Evolutionary conservation across 2,797 vertebrate genomes (phyloP), one percentile per base, ranked within the genome.

Genomic region (Gymnothorax javanicus): DNA sequence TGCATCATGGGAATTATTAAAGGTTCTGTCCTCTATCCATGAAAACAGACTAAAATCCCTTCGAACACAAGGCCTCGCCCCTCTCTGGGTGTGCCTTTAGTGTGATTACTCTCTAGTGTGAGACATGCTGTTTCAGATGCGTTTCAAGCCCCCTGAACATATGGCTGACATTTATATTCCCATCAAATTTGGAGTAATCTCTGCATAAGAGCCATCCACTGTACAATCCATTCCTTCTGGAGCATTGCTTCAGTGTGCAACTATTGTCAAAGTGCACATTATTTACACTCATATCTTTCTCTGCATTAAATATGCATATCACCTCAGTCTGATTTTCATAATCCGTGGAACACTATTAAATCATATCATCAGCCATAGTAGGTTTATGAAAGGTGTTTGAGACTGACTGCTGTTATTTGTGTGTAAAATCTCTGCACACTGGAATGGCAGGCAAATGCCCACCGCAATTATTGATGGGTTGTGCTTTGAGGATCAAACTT

Each of bases 401-500:
- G 54, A 64, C 67, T 84, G 67, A 77, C 81, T 54, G 62, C 60
- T 43, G 15, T 79, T 17, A 86, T 25, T 23, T 67, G 67, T 25
- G 67, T 82, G 56, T 69, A 52, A 83, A n/a, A 54, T 79, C 85
- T 50, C 15, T 2, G 12, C n/a, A 33, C 33, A 69, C 52, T n/a
- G 17, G 82, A 60, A 50, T n/a, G 15, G 11, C 27, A 73, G 60
- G 27, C 60, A 62, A 88, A 67, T 60, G 50, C 86, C 64, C 69
- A 67, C 82, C 85, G 85, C 62, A 59, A 9, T 58, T 82, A 87
- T 25, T 82, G 73, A 84, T 75, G 86, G 23, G 12, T 60, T 84
- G 52, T 52, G 73, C 82, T n/a, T 86, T 52, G 77, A 64, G 33
- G 62, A 27, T 60, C 52, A 25, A 82, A 13, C 67, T 67, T 82